phyloP scores from a whole-genome alignment of 2,797 vertebrate species.

The Pseudotriccus pelzelni region DNA sequence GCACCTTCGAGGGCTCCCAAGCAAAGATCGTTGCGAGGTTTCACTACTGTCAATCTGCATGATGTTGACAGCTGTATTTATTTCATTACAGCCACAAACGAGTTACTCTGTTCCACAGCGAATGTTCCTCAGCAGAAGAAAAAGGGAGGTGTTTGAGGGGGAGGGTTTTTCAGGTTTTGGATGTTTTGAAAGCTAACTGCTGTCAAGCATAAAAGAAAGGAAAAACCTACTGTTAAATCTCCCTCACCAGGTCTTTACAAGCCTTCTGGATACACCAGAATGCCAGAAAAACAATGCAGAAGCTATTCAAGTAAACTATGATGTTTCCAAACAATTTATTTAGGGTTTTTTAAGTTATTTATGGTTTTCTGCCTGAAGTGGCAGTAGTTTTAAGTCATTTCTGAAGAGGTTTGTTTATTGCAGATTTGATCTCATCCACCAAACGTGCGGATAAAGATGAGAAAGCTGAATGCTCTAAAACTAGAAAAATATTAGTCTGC shows the following conservation, averaged over 20 bases:
- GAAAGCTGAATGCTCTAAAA: neutral
- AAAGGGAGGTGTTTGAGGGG: neutral
- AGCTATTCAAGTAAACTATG: neutral
- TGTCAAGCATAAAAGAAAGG: neutral
- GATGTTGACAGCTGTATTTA: neutral
- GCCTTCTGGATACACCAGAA: neutral
- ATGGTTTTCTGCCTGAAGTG: neutral
- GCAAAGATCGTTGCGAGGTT: neutral
- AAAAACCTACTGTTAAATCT: neutral
- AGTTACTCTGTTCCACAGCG: neutral
- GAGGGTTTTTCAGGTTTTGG: neutral
- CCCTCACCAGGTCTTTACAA: neutral
- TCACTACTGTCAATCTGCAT: neutral
- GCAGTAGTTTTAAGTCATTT: neutral
- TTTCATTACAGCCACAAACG: neutral
- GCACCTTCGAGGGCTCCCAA: neutral
- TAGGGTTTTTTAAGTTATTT: neutral
- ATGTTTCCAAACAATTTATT: neutral
- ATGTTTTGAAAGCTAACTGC: neutral
- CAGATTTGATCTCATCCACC: neutral
- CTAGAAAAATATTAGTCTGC: neutral
- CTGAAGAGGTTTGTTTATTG: neutral
- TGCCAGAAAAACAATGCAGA: fast-evolving
- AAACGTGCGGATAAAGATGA: neutral
- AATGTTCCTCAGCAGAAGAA: neutral